These are phyloP conservation scores for Myotis findleyi DNA, from an alignment of 2,797 vertebrate species.

Conservation along the genomic window DNA sequence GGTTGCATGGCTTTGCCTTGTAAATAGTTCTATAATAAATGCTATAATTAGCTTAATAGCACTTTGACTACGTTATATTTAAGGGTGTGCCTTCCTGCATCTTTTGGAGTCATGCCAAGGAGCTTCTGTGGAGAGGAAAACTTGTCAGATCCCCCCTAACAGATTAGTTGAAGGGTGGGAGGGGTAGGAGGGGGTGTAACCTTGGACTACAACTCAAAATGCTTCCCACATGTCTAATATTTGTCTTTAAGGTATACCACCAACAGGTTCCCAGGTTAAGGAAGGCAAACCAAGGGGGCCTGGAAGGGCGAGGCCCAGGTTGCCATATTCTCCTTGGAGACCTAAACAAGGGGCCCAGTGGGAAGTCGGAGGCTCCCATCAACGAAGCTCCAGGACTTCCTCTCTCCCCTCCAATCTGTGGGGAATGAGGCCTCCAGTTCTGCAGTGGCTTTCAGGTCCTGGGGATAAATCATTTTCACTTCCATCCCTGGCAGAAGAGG, in stretches of 20 bases:
- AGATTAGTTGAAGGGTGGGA: neutral
- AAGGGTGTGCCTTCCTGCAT: conserved; percentile 65
- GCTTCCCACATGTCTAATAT: neutral
- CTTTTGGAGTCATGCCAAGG: conserved; percentile 54
- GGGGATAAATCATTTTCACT: neutral
- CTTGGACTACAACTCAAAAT: conserved; percentile 16
- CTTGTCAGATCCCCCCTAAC: neutral
- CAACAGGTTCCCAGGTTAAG: neutral
- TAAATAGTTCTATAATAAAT: conserved; percentile 80
- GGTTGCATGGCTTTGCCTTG: conserved; percentile 75
- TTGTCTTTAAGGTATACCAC: neutral
- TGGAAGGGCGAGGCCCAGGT: neutral
- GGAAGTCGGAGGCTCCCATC: neutral
- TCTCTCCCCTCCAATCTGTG: neutral
- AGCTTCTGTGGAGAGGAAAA: neutral
- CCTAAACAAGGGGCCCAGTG: neutral
- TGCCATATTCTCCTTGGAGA: neutral
- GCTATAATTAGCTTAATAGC: conserved; percentile 80
- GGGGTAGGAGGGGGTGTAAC: neutral
- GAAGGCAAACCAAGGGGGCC: neutral
- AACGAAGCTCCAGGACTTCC: neutral
- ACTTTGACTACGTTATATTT: conserved; percentile 71
- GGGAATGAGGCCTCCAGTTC: neutral
- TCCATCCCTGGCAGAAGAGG: neutral
- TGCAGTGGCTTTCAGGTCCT: neutral